Evolutionary conservation across 2,888 invertebrate genomes (phyloP).

Genomic region (Lithophane socia): DNA sequence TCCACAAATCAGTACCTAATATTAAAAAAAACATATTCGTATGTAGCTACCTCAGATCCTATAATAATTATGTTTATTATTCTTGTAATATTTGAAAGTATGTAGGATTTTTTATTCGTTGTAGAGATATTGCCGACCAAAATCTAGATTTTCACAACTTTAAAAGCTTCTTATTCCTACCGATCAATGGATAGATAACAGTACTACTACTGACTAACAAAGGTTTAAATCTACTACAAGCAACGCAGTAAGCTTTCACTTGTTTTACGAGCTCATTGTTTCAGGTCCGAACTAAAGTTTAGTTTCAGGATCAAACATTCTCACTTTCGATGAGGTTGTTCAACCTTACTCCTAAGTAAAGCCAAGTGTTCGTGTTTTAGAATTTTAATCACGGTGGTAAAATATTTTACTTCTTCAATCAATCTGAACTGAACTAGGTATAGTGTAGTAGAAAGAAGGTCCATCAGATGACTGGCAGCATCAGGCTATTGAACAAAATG

Average conservation of each 20-base stretch:
- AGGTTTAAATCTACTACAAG: slow-evolving; percentile 24
- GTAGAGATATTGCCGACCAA: neutral
- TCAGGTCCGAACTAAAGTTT: slow-evolving; percentile 44
- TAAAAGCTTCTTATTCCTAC: neutral
- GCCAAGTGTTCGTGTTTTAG: neutral
- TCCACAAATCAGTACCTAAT: neutral
- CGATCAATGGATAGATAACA: slow-evolving; percentile 14
- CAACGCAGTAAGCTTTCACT: slow-evolving; percentile 47
- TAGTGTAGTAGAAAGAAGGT: too few species aligned
- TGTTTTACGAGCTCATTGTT: slow-evolving; percentile 59
- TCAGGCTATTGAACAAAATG: too few species aligned
- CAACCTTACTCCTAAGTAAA: slow-evolving; percentile 1
- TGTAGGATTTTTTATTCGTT: neutral
- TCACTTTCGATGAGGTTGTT: slow-evolving; percentile 43
- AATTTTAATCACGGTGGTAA: neutral
- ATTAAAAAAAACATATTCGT: neutral
- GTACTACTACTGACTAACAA: slow-evolving; percentile 1
- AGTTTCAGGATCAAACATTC: slow-evolving; percentile 51
- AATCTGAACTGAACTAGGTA: neutral
- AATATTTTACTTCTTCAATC: neutral
- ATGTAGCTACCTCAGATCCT: too few species aligned
- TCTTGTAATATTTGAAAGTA: neutral
- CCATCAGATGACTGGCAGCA: neutral
- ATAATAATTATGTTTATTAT: too few species aligned
- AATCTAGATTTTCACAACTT: neutral